Percentiles rank a stretch among this genome's conserved stretches.
These are phyloP conservation scores for Drosophila chauvacae DNA, from an alignment of 1,140 invertebrate genomes.

Conservation along the genomic window DNA sequence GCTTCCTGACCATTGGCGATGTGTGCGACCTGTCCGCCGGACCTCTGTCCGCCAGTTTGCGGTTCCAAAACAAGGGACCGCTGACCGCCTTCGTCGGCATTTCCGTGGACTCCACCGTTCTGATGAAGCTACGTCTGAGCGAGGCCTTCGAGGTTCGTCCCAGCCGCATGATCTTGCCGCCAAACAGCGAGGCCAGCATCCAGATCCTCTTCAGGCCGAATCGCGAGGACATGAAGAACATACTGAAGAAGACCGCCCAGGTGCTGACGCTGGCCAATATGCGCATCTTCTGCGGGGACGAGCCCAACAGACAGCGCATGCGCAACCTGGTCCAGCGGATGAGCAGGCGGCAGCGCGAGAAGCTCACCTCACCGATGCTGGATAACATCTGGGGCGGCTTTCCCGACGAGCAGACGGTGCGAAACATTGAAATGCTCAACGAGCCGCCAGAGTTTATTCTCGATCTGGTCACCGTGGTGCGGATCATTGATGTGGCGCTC, in stretches of 20 bases:
- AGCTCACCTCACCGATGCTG: slow-evolving; percentile 65
- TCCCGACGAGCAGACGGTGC: slow-evolving; percentile 60
- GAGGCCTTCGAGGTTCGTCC: slow-evolving; percentile 73
- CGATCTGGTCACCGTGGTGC: slow-evolving; percentile 70
- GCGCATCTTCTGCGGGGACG: slow-evolving; percentile 80
- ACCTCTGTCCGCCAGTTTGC: slow-evolving; percentile 64
- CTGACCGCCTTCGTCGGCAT: slow-evolving; percentile 74
- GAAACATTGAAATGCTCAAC: slow-evolving; percentile 54
- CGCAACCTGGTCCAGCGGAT: slow-evolving; percentile 67
- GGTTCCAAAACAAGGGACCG: slow-evolving; percentile 78
- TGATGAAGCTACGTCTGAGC: slow-evolving; percentile 70
- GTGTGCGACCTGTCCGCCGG: slow-evolving; percentile 63
- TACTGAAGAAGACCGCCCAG: slow-evolving; percentile 66
- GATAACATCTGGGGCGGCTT: slow-evolving; percentile 67
- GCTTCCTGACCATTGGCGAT: slow-evolving; percentile 78
- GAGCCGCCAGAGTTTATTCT: slow-evolving; percentile 72
- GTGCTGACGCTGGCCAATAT: slow-evolving; percentile 79
- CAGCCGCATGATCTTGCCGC: slow-evolving; percentile 60
- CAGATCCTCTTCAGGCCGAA: slow-evolving; percentile 70
- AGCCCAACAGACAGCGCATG: slow-evolving; percentile 79
- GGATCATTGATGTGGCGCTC: slow-evolving; percentile 78
- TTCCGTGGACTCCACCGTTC: slow-evolving; percentile 68
- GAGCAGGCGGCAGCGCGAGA: slow-evolving; percentile 58
- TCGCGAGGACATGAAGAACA: slow-evolving; percentile 80
- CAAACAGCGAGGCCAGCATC: slow-evolving; percentile 52